Evolutionary conservation across 2,797 vertebrate genomes (phyloP).

Genomic region (Gymnothorax reevesii): DNA sequence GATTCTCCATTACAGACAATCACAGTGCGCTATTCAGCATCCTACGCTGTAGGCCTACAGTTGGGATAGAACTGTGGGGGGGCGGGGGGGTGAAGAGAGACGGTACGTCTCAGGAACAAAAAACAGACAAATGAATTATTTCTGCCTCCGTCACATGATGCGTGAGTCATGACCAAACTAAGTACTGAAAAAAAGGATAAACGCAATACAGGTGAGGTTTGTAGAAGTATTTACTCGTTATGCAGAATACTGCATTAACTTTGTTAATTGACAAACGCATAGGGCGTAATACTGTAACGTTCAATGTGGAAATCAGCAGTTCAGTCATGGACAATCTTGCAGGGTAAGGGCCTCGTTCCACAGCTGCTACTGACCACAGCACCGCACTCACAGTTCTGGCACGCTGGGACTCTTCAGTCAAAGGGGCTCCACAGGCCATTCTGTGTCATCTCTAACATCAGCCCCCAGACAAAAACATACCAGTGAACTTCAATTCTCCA

Average conservation of each 20-base stretch:
- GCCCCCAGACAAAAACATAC: too few species aligned
- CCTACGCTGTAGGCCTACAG: neutral
- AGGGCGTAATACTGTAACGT: neutral
- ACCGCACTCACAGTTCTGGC: too few species aligned
- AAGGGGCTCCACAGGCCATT: too few species aligned
- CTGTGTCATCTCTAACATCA: too few species aligned
- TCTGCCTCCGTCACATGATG: neutral
- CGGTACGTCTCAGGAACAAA: too few species aligned
- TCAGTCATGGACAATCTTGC: neutral
- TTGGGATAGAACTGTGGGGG: too few species aligned
- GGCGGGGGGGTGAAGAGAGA: too few species aligned
- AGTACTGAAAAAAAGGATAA: neutral
- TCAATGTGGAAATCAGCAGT: neutral
- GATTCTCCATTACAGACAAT: neutral
- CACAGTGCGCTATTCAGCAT: neutral
- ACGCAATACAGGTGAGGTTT: neutral
- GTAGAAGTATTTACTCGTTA: neutral
- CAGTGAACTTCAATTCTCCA: too few species aligned
- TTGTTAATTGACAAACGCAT: neutral
- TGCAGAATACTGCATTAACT: neutral
- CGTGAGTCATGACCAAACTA: neutral
- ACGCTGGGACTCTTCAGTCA: too few species aligned
- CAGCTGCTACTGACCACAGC: too few species aligned
- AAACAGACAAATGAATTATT: too few species aligned
- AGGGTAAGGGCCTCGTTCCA: neutral